Conservation (phyloP, 2,113 vertebrate genomes). For the Phrynosoma platyrhinos region DNA sequence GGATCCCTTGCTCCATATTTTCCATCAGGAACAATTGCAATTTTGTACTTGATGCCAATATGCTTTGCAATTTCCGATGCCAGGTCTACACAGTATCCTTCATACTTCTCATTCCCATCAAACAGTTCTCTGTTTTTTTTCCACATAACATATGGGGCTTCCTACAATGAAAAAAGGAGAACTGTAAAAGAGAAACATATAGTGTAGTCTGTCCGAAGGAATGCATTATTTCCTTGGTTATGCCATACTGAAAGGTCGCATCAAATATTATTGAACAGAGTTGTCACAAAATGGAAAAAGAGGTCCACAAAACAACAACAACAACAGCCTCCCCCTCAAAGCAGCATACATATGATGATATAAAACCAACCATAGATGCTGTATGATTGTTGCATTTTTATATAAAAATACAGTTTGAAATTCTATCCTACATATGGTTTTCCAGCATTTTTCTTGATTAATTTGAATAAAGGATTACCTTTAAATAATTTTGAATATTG, state of each 20-base stretch:
- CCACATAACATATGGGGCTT: constrained; percentile 99
- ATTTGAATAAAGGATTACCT: not conserved
- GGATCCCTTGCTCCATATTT: constrained; percentile 98
- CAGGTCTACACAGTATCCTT: constrained; percentile 99
- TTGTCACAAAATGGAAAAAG: constrained; percentile 49
- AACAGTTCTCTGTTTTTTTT: constrained; percentile 99
- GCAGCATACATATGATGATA: constrained; percentile 17
- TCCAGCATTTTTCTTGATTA: not conserved
- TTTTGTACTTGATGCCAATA: constrained; percentile 99
- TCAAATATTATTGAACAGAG: constrained; percentile 32
- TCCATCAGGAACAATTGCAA: constrained; percentile 97
- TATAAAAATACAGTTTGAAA: not conserved
- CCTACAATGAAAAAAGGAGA: constrained; percentile 90
- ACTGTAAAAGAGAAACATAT: constrained; percentile 80
- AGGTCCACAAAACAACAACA: constrained; percentile 47
- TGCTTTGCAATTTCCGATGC: constrained; percentile 99
- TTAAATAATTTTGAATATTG: not conserved
- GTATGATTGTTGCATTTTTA: not conserved
- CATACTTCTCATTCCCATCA: constrained; percentile 97
- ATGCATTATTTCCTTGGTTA: constrained; percentile 43
- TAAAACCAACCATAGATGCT: not conserved
- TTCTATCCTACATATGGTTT: not conserved
- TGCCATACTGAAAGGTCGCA: constrained; percentile 45
- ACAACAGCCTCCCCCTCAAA: no score
- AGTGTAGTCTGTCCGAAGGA: constrained; percentile 57